Evolutionary conservation across 2,797 vertebrate genomes (phyloP), one percentile per base, ranked within the genome.

Genomic region (Darevskia nairensis): DNA sequence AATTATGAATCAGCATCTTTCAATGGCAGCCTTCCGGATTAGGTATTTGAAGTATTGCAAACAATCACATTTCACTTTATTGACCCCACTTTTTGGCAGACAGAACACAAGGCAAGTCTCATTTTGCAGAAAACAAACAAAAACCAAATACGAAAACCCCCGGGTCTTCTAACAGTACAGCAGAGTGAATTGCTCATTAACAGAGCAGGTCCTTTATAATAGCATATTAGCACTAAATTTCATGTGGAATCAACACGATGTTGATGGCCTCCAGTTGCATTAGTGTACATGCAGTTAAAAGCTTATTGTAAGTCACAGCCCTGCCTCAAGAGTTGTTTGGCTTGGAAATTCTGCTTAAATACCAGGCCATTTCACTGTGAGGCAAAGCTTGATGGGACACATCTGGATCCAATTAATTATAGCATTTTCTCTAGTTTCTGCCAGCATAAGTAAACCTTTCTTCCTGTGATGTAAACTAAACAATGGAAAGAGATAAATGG

Each of bases 331-430:
- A 77, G n/a, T 69, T 50, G 11, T 46, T 85, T 85, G 11, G 71
- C 32, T 69, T 87, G 17, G 77, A 82, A 76, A 61, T 61, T 81
- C n/a, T 76, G 41, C 59, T 76, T 64, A 66, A 81, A 86, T 85
- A 55, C 4, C 55, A 69, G 35, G 8, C 64, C 23, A 25, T 71
- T 79, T 76, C 3, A 23, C 21, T 79, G 32, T 74, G 64, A 79
- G 46, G 39, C 68, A 21, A 68, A 85, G 39, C 32, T 68, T 82
- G 79, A 89, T 86, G 69, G 35, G 71, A 35, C 32, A 85, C 79
- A 41, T 75, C 71, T 86, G 84, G 72, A 75, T 50, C 32, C 39
- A 23, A 82, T 81, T 81, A 81, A 85, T 81, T 68, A 85, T 85
- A 68, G 25, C 59, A 50, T 85, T 68, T 81, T 69, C 32, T 71